These are phyloP conservation scores for Meiosimyza decipiens DNA, from an alignment of 2,888 invertebrate genomes.

Conservation along the genomic window DNA sequence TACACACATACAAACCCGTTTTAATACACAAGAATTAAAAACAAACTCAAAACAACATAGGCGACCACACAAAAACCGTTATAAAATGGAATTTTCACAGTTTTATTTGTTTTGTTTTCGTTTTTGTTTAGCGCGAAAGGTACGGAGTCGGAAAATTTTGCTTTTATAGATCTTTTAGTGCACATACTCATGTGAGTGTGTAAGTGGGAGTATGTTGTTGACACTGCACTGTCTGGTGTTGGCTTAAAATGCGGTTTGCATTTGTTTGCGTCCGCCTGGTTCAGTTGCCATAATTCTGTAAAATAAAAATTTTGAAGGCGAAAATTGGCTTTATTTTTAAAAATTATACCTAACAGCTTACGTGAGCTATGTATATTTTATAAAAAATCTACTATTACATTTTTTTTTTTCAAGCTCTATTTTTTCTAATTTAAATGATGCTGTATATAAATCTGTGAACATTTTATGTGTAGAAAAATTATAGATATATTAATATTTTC, in stretches of 20 bases:
- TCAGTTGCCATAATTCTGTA: too few relatives aligned
- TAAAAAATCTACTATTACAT: too few relatives aligned
- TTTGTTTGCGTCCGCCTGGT: not conserved
- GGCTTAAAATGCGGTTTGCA: constrained; percentile 30
- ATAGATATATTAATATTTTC: too few relatives aligned
- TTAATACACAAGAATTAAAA: not conserved
- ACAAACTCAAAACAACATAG: not conserved
- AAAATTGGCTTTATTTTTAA: too few relatives aligned
- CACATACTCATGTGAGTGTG: not conserved
- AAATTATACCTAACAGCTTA: too few relatives aligned
- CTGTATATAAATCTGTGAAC: too few relatives aligned
- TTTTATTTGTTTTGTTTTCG: constrained; percentile 17
- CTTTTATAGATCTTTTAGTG: not conserved
- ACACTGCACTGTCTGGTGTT: constrained; percentile 32
- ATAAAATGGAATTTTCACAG: constrained; percentile 8
- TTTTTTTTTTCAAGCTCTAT: too few relatives aligned
- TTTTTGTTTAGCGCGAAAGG: constrained; percentile 26
- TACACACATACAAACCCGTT: not conserved
- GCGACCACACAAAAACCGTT: constrained; percentile 2
- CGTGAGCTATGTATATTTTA: too few relatives aligned
- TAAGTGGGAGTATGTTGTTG: constrained; percentile 14
- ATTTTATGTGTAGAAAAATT: too few relatives aligned
- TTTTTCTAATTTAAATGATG: too few relatives aligned
- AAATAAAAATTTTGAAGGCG: too few relatives aligned
- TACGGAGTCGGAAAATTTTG: constrained; percentile 25